These are phyloP conservation scores for Anhinga anhinga DNA, from an alignment of 2,113 vertebrate species.

Conservation along the genomic window DNA sequence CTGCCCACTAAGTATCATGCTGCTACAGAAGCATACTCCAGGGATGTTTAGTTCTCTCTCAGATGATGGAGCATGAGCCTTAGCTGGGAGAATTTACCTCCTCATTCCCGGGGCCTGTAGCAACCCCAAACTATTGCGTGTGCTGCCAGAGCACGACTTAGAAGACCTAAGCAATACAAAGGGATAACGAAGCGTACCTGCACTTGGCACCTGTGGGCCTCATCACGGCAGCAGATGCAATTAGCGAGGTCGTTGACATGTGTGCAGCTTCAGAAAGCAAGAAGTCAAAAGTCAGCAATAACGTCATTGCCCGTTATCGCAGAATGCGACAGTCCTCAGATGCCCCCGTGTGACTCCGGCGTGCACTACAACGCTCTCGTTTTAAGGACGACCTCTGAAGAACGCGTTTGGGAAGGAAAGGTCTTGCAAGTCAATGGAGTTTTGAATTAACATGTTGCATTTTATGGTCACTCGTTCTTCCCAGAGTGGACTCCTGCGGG, in stretches of 20 bases:
- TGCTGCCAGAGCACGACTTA: not conserved
- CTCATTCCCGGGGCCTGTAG: not conserved
- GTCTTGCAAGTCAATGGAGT: accelerated
- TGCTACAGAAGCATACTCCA: not conserved
- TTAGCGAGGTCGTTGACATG: accelerated
- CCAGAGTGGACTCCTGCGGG: not conserved
- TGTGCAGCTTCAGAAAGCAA: accelerated
- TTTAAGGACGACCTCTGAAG: accelerated
- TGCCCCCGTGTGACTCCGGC: conserved; percentile 21
- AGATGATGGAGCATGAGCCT: accelerated
- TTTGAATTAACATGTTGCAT: accelerated
- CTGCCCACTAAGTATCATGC: not conserved
- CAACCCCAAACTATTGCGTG: accelerated
- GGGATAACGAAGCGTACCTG: not conserved
- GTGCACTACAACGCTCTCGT: not conserved
- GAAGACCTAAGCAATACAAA: accelerated
- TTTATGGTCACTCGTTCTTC: accelerated
- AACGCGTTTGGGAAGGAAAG: not conserved
- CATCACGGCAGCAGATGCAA: not conserved
- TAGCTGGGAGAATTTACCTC: not conserved
- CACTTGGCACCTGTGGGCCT: not conserved
- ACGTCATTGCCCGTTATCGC: accelerated
- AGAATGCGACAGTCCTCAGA: not conserved
- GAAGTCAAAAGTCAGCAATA: accelerated
- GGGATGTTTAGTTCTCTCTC: not conserved